Percentiles rank a stretch among this genome's conserved stretches.
Conservation (phyloP, 2,888 invertebrate genomes). For the Rhogogaster chlorosoma region DNA sequence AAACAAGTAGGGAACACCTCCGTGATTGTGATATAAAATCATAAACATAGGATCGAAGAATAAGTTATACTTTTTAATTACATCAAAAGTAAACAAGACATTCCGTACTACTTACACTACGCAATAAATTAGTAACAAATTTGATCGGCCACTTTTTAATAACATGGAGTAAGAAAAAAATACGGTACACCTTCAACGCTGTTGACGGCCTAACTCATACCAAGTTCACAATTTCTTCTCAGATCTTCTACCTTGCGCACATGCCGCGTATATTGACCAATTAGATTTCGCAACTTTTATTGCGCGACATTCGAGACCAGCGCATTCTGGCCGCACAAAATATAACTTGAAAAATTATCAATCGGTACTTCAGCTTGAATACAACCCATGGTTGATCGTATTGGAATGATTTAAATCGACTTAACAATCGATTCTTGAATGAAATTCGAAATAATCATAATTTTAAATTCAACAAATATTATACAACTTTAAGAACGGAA, state of each 20-base stretch:
- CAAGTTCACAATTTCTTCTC: not conserved
- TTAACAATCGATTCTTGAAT: not conserved
- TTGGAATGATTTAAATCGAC: not conserved
- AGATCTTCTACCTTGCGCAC: not conserved
- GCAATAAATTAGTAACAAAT: conserved; percentile 20
- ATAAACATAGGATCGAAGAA: not conserved
- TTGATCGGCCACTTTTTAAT: not conserved
- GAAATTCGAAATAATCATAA: not conserved
- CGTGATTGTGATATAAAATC: not conserved
- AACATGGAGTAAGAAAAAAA: not conserved
- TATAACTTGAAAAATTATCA: not conserved
- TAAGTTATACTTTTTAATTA: not conserved
- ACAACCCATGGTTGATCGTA: not conserved
- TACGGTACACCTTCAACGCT: not conserved
- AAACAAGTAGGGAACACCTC: not conserved
- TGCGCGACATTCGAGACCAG: not conserved
- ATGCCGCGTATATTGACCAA: not conserved
- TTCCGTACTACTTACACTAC: conserved; percentile 42
- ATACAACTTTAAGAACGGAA: not conserved
- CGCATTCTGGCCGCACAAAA: not conserved
- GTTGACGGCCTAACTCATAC: not conserved
- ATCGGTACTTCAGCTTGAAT: not conserved
- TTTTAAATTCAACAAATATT: not conserved
- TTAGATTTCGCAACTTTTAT: not conserved
- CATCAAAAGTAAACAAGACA: conserved; percentile 13